A percentile compares a stretch with the other conserved stretches of the same genome.
phyloP scores from a whole-genome alignment of 2,888 invertebrate species.

The Nomada lathburiana region DNA sequence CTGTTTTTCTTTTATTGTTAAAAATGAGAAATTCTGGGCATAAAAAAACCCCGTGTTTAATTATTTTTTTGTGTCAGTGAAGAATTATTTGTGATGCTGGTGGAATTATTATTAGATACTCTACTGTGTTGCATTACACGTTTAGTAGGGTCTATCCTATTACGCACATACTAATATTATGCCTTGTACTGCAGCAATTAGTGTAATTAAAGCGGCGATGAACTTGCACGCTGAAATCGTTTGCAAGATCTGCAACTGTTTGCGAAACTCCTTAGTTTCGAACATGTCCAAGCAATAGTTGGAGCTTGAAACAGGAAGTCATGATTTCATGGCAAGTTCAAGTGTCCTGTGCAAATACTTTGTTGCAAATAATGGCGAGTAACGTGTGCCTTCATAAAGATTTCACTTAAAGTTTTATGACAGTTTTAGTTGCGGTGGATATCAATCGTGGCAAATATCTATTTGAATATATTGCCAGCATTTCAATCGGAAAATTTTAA shows the following conservation, averaged over 20 bases:
- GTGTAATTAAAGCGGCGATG: background rate
- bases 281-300: constrained; percentile 32
- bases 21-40: too few relatives aligned
- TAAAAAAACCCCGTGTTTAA: too few relatives aligned
- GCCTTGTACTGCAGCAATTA: background rate
- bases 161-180: background rate
- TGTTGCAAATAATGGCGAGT: constrained; percentile 6
- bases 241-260: constrained; percentile 16
- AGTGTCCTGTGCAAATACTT: constrained; percentile 21
- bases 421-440: too few relatives aligned
- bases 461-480: too few relatives aligned
- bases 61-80: too few relatives aligned
- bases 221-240: background rate
- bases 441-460: too few relatives aligned
- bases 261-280: constrained; percentile 26
- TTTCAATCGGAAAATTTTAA: too few relatives aligned
- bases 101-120: too few relatives aligned
- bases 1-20: too few relatives aligned
- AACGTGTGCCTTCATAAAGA: background rate
- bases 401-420: background rate
- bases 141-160: too few relatives aligned
- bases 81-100: too few relatives aligned
- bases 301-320: constrained; percentile 32
- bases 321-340: constrained; percentile 43
- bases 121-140: background rate